These are phyloP conservation scores for Drosophila melanocephala DNA, from an alignment of 2,888 invertebrate genomes.

Conservation along the genomic window DNA sequence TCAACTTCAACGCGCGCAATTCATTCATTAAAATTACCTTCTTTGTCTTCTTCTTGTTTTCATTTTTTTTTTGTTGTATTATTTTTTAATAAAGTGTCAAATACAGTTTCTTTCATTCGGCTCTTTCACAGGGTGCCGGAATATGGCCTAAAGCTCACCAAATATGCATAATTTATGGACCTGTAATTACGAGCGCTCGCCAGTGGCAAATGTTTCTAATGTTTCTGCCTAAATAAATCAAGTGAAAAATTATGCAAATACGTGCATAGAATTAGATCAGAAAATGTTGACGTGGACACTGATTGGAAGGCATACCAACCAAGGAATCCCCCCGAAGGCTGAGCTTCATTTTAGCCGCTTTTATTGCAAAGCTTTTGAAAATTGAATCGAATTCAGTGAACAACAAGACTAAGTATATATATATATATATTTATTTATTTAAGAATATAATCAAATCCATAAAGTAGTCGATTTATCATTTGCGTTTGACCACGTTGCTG, in stretches of 20 bases:
- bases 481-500: neutral
- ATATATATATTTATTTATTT: neutral
- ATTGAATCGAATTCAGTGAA: neutral
- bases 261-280: conserved; percentile 46
- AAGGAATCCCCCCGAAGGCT: neutral
- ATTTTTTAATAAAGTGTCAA: conserved; percentile 65
- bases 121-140: neutral
- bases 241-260: conserved; percentile 69
- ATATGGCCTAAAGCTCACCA: conserved; percentile 30
- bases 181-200: conserved; percentile 56
- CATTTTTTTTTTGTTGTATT: conserved; percentile 1
- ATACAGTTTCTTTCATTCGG: conserved; percentile 45
- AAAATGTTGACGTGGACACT: conserved; percentile 17
- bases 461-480: neutral
- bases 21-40: conserved; percentile 59
- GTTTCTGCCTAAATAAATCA: conserved; percentile 71
- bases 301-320: conserved; percentile 1
- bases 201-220: conserved; percentile 51
- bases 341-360: neutral
- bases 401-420: neutral
- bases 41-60: conserved; percentile 19
- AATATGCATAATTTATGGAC: conserved; percentile 71
- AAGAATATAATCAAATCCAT: neutral
- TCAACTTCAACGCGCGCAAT: conserved; percentile 23
- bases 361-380: neutral